These are phyloP conservation scores for Campylorhamphus procurvoides DNA, from an alignment of 2,113 vertebrate genomes.

Conservation along the genomic window DNA sequence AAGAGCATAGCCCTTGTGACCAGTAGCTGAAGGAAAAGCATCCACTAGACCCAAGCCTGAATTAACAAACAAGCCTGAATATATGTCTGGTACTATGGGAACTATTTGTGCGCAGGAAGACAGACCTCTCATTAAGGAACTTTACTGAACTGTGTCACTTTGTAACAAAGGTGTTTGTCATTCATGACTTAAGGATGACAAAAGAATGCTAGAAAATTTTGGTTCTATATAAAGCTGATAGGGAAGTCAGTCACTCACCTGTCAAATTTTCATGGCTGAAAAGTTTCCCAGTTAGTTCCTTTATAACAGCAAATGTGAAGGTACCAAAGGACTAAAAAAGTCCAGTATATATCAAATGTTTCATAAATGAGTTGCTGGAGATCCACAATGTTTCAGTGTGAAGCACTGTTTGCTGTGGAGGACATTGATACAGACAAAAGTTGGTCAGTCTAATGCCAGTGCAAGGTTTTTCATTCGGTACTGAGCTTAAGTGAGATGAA, in stretches of 20 bases:
- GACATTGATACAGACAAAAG: rapidly evolving
- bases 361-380: background rate
- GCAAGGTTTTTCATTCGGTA: background rate
- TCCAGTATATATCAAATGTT: background rate
- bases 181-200: background rate
- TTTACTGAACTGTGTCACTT: background rate
- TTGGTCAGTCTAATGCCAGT: background rate
- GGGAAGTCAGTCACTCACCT: background rate
- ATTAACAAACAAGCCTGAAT: background rate
- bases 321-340: background rate
- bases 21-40: background rate
- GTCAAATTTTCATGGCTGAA: background rate
- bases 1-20: background rate
- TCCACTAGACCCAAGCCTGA: background rate
- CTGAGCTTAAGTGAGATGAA: background rate
- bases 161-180: background rate
- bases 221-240: background rate
- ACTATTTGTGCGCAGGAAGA: background rate
- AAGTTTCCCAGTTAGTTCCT: background rate
- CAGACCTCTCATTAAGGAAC: background rate
- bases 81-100: background rate
- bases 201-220: background rate
- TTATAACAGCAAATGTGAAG: background rate
- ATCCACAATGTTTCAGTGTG: background rate
- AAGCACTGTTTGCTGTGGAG: background rate